phyloP scores from a whole-genome alignment of 1,140 invertebrate species.

The Scaptomyza graminum region DNA sequence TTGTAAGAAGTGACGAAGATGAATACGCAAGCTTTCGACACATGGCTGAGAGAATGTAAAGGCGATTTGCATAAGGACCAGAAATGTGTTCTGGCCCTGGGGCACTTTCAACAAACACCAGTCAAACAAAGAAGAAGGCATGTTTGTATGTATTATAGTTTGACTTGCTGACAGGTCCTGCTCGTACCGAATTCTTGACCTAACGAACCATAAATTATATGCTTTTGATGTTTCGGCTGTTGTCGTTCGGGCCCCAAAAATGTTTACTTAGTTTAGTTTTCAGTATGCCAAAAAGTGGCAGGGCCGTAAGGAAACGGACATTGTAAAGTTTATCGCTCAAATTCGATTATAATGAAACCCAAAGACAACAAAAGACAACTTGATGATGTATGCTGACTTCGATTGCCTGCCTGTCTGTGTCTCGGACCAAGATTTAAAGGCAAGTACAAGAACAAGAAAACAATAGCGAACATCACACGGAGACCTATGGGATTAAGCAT shows the following conservation, averaged over 20 bases:
- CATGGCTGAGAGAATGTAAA: conserved; percentile 15
- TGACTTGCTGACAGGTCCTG: conserved; percentile 54
- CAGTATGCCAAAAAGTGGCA: conserved; percentile 2
- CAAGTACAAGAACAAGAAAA: conserved; percentile 19
- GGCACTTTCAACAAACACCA: conserved; percentile 2
- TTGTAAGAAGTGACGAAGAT: conserved; percentile 69
- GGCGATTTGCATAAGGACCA: conserved; percentile 62
- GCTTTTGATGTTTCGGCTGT: conserved; percentile 72
- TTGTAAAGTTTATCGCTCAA: conserved; percentile 73
- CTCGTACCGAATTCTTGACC: conserved; percentile 59
- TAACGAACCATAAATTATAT: conserved; percentile 82
- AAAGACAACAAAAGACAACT: conserved; percentile 60
- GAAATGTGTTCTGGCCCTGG: conserved; percentile 32
- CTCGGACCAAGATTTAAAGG: neutral
- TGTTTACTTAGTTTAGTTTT: conserved; percentile 74
- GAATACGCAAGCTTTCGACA: conserved; percentile 67
- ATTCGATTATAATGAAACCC: conserved; percentile 75
- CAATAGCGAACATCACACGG: conserved; percentile 19
- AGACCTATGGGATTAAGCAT: conserved; percentile 52
- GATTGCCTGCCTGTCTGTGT: conserved; percentile 8
- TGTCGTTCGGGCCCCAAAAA: conserved; percentile 34
- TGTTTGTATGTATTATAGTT: conserved; percentile 7
- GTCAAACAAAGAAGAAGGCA: conserved; percentile 33
- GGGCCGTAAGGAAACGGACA: conserved; percentile 32
- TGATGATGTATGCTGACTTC: conserved; percentile 33